phyloP scores from a whole-genome alignment of 2,797 vertebrate species.

The Lophius americanus region DNA sequence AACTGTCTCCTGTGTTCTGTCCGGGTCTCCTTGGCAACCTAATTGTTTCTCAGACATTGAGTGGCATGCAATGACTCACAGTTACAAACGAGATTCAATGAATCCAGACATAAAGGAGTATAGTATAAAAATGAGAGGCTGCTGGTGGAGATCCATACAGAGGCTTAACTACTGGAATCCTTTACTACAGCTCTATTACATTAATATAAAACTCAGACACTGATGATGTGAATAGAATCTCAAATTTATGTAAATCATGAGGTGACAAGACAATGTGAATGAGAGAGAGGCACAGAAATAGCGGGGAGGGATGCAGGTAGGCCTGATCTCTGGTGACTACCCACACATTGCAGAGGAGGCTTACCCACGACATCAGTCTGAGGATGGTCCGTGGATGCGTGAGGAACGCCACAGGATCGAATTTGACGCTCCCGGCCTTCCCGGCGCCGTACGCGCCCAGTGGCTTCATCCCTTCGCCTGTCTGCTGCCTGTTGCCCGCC shows the following conservation, averaged over 20 bases:
- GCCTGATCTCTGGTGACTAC: slow-evolving; percentile 38
- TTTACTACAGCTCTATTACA: neutral
- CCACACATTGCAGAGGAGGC: slow-evolving; percentile 33
- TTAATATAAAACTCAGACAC: neutral
- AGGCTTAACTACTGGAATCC: slow-evolving; percentile 15
- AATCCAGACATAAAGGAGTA: slow-evolving; percentile 57
- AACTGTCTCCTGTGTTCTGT: too few relatives aligned
- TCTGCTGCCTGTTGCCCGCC: slow-evolving; percentile 41
- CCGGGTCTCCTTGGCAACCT: too few relatives aligned
- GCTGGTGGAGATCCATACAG: slow-evolving; percentile 14
- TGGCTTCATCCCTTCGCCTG: slow-evolving; percentile 70
- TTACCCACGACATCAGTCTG: slow-evolving; percentile 89
- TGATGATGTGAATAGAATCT: too few relatives aligned
- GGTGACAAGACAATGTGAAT: slow-evolving; percentile 27
- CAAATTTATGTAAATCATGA: neutral
- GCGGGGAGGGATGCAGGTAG: slow-evolving; percentile 32
- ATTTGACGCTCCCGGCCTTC: slow-evolving; percentile 82
- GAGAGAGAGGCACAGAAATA: slow-evolving; percentile 14
- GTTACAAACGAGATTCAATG: slow-evolving; percentile 26
- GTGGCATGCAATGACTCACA: slow-evolving; percentile 32
- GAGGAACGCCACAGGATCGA: slow-evolving; percentile 90
- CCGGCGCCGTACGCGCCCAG: slow-evolving; percentile 90
- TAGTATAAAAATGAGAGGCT: slow-evolving; percentile 23
- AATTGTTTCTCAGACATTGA: neutral
- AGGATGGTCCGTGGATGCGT: slow-evolving; percentile 91